Evolutionary conservation across 2,888 invertebrate genomes (phyloP).

Genomic region (Serrognathus titanus): DNA sequence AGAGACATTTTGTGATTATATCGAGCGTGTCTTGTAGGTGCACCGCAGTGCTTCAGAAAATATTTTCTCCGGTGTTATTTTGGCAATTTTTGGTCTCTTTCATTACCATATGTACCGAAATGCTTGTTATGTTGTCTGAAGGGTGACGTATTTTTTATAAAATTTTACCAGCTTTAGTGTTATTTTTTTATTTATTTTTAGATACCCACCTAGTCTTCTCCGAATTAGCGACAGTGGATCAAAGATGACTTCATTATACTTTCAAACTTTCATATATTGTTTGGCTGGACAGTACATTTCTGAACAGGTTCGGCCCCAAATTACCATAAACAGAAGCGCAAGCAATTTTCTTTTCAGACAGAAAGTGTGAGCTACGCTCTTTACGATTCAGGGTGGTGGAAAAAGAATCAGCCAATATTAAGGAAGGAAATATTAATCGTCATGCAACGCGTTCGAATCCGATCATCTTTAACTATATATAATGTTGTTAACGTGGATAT

Average conservation of each 20-base stretch:
- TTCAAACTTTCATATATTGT: constrained; percentile 3
- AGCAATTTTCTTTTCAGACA: neutral
- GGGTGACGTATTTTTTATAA: too few relatives aligned
- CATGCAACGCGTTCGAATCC: neutral
- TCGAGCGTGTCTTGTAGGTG: neutral
- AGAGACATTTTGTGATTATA: neutral
- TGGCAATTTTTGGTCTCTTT: too few relatives aligned
- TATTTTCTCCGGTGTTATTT: too few relatives aligned
- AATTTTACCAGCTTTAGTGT: too few relatives aligned
- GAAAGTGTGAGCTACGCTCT: neutral
- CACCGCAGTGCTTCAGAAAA: too few relatives aligned
- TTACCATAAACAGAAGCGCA: neutral
- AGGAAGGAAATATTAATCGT: neutral
- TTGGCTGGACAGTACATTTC: constrained; percentile 3
- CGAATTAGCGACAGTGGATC: too few relatives aligned
- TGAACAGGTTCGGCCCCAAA: neutral
- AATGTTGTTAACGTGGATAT: neutral
- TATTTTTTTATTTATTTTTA: too few relatives aligned
- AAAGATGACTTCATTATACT: too few relatives aligned
- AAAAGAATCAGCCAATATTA: neutral
- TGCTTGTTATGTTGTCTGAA: too few relatives aligned
- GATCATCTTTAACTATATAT: too few relatives aligned
- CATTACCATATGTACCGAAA: too few relatives aligned
- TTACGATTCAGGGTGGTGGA: neutral
- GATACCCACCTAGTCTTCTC: too few relatives aligned